phyloP scores from a whole-genome alignment of 2,888 invertebrate genomes.

The Xestia c-nigrum region DNA sequence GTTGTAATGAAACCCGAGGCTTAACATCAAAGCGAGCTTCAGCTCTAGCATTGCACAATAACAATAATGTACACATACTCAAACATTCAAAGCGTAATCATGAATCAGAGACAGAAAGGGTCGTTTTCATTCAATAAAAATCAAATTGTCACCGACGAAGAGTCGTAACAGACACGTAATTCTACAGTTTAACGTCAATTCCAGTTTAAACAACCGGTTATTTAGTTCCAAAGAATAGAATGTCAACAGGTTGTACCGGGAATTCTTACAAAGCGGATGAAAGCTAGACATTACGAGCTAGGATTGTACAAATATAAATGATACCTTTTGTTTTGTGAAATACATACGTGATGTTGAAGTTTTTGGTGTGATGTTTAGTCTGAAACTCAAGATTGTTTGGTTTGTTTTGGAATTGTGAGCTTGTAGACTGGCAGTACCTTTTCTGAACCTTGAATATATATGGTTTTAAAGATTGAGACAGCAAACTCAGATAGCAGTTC shows the following conservation, averaged over 20 bases:
- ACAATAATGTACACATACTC: slow-evolving; percentile 44
- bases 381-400: slow-evolving; percentile 17
- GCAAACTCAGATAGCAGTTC: not conserved
- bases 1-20: slow-evolving; percentile 24
- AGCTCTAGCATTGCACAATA: slow-evolving; percentile 35
- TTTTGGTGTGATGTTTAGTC: slow-evolving; percentile 44
- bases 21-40: slow-evolving; percentile 25
- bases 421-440: not conserved
- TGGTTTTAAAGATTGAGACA: not conserved
- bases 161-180: slow-evolving; percentile 72
- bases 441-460: slow-evolving; percentile 4
- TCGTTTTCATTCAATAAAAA: slow-evolving; percentile 72
- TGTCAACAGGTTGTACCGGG: slow-evolving; percentile 81
- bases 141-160: slow-evolving; percentile 59
- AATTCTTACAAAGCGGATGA: slow-evolving; percentile 71
- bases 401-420: slow-evolving; percentile 33
- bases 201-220: slow-evolving; percentile 79
- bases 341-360: slow-evolving; percentile 46
- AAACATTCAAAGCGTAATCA: slow-evolving; percentile 62
- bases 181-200: slow-evolving; percentile 74
- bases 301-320: slow-evolving; percentile 59
- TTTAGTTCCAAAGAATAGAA: slow-evolving; percentile 78
- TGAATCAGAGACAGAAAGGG: slow-evolving; percentile 62
- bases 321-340: slow-evolving; percentile 56
- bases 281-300: slow-evolving; percentile 58